These are phyloP conservation scores for Agonopterix subpropinquella DNA, from an alignment of 2,888 invertebrate species.

Conservation along the genomic window DNA sequence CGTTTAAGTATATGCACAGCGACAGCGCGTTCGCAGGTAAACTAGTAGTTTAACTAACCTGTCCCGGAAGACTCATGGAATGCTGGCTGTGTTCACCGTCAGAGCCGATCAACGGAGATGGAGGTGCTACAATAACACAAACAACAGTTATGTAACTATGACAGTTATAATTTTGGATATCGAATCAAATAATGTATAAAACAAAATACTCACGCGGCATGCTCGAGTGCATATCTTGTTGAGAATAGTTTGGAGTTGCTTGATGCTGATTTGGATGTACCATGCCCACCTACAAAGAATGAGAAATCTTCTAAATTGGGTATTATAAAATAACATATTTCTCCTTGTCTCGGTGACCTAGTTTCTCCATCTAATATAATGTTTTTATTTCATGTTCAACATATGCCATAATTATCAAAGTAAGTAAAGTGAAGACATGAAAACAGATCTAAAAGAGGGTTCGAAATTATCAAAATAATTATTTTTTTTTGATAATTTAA, in stretches of 20 bases:
- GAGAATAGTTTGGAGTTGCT: constrained; percentile 77
- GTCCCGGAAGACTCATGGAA: constrained; percentile 66
- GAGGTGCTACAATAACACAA: constrained; percentile 79
- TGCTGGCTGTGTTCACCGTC: constrained; percentile 75
- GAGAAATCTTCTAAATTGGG: too few relatives aligned
- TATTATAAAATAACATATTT: too few relatives aligned
- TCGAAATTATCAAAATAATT: too few relatives aligned
- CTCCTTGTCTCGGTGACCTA: too few relatives aligned
- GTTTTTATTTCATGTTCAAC: too few relatives aligned
- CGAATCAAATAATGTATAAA: background rate
- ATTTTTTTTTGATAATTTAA: too few relatives aligned
- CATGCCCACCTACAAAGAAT: constrained; percentile 80
- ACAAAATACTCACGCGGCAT: constrained; percentile 86
- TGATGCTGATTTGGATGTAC: constrained; percentile 88
- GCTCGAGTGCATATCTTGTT: constrained; percentile 78
- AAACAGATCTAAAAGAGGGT: too few relatives aligned
- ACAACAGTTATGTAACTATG: background rate
- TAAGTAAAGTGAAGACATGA: too few relatives aligned
- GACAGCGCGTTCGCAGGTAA: too few relatives aligned
- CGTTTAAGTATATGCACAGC: too few relatives aligned
- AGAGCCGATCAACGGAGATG: constrained; percentile 86
- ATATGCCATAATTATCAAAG: too few relatives aligned
- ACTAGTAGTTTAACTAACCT: constrained; percentile 43
- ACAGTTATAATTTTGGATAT: background rate
- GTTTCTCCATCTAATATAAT: too few relatives aligned